Percentiles rank a stretch among this genome's conserved stretches.
phyloP scores from a whole-genome alignment of 2,888 invertebrate genomes.

The Hypomecis atomaria region DNA sequence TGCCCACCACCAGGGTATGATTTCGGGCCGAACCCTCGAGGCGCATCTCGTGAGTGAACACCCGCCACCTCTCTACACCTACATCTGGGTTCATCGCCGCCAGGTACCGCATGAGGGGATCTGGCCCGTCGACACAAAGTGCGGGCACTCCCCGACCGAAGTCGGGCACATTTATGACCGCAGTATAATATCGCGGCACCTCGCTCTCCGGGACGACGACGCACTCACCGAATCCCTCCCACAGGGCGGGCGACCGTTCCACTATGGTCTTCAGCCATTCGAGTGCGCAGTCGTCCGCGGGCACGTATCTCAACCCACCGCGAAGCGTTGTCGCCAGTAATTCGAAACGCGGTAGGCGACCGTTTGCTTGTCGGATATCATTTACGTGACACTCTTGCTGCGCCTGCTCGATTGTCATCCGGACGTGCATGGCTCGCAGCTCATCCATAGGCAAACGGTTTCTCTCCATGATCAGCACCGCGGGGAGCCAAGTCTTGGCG shows the following conservation, averaged over 20 bases:
- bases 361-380: not conserved
- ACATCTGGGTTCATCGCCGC: not conserved
- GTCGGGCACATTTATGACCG: not conserved
- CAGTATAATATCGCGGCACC: not conserved
- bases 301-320: not conserved
- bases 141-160: not conserved
- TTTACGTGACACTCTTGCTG: not conserved
- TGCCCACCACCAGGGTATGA: not conserved
- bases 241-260: not conserved
- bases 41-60: not conserved
- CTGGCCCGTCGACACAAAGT: not conserved
- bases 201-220: constrained; percentile 1
- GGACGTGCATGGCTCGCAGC: no score
- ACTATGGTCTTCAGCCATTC: not conserved
- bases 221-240: not conserved
- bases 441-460: no score
- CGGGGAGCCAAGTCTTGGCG: no score
- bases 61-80: not conserved
- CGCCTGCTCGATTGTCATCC: no score
- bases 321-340: not conserved
- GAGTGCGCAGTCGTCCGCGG: not conserved
- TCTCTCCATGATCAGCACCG: no score
- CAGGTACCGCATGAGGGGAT: not conserved
- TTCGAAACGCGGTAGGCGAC: not conserved
- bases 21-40: not conserved